Base-by-base conservation (phyloP, 2,797 vertebrate species). In the Capromys pilorides region DNA sequence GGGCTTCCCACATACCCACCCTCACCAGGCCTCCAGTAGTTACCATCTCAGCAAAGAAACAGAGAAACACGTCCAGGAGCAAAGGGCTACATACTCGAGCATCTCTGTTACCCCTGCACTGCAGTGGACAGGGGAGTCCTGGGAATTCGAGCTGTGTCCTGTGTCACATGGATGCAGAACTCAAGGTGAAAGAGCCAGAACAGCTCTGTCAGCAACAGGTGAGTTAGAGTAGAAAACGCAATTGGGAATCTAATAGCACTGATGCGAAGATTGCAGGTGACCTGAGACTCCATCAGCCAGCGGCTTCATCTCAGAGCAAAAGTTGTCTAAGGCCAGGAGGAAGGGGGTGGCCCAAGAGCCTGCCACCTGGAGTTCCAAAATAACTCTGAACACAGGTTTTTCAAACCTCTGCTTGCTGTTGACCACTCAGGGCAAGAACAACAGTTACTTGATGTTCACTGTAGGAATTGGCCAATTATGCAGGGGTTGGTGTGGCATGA, bases 401-500 rank as follows among this genome's bases (percentile, higher is more conserved):
- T 71, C 1, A 0, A 64, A 24, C 19, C 36, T 67, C 71, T 71
- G 41, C 75, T 86, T 8, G 19, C n/a, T 13, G 1, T 69, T 86
- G 4, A 59, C 13, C 24, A 11, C 12, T 33, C 36, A 28, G 54
- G 4, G 8, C 49, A 28, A 26, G 54, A 67, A 62, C 0, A 33
- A 36, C 62, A 75, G 51, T 5, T 10, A 11, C 33, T 33, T 0
- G 9, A 31, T n/a, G 61, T 6, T 78, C 82, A 64, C 39, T 84
- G 45, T 69, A 94, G 49, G 73, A 62, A 67, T 39, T 87, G 61
- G 39, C 28, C 66, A 83, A 31, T 75, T 67, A 57, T 14, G 33
- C 13, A 16, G 31, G 66, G 16, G 62, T 8, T 6, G 1, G 13
- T 6, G 1, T 0, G 41, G 28, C 16, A 19, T 7, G 28, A 21